Conservation (phyloP, 1,140 invertebrate species). For the Goniozus legneri region DNA sequence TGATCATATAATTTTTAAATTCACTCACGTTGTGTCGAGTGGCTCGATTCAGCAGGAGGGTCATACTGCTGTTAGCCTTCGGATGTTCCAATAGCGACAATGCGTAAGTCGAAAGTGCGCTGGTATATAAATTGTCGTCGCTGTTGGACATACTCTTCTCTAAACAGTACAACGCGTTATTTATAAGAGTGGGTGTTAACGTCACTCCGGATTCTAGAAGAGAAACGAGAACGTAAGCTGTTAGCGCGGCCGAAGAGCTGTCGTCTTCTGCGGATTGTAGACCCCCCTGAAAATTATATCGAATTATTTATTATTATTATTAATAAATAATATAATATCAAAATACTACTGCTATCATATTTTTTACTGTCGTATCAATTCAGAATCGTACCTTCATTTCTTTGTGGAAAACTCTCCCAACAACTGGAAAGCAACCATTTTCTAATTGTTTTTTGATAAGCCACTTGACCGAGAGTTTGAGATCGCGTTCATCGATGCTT, state of each 20-base stretch:
- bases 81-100: slow-evolving; percentile 57
- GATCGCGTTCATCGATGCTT: slow-evolving; percentile 64
- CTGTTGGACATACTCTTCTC: slow-evolving; percentile 32
- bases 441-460: slow-evolving; percentile 67
- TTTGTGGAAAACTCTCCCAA: slow-evolving; percentile 74
- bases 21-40: slow-evolving; percentile 37
- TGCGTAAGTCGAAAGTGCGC: slow-evolving; percentile 60
- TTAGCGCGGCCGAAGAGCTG: slow-evolving; percentile 58
- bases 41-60: slow-evolving; percentile 31
- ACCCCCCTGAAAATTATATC: slow-evolving; percentile 55
- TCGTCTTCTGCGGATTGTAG: slow-evolving; percentile 63
- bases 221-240: slow-evolving; percentile 66
- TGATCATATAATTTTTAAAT: too few species aligned
- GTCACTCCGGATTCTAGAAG: slow-evolving; percentile 59
- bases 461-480: slow-evolving; percentile 69
- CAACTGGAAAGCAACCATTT: slow-evolving; percentile 75
- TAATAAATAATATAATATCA: slow-evolving; percentile 25
- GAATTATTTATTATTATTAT: slow-evolving; percentile 8
- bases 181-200: slow-evolving; percentile 45
- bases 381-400: slow-evolving; percentile 63
- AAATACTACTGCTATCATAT: neutral
- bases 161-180: slow-evolving; percentile 61
- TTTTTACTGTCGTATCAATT: neutral
- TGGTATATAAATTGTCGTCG: slow-evolving; percentile 52
- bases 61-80: slow-evolving; percentile 36